Percentiles rank a stretch among this genome's conserved stretches.
phyloP scores from a whole-genome alignment of 2,113 vertebrate species.

The Fulica atra region DNA sequence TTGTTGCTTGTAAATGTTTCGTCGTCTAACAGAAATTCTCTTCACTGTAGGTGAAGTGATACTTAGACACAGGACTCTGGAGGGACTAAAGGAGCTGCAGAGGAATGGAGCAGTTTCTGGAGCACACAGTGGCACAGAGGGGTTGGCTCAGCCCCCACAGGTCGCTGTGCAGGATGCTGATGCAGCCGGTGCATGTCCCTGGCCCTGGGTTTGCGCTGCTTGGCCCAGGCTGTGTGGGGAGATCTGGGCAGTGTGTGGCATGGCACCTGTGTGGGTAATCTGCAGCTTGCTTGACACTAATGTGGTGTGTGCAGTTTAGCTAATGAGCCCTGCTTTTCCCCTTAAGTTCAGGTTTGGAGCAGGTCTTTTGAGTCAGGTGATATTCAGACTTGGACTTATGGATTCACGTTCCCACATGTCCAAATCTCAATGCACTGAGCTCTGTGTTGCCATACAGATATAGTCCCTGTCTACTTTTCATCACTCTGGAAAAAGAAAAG shows the following conservation, averaged over 20 bases:
- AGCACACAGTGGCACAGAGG: rapidly evolving
- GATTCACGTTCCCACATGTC: not conserved
- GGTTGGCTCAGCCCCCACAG: not conserved
- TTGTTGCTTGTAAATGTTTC: constrained; percentile 39
- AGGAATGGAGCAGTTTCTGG: not conserved
- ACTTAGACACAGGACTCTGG: not conserved
- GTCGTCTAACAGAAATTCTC: not conserved
- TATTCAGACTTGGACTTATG: not conserved
- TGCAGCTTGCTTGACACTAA: not conserved
- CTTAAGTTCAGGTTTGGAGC: not conserved
- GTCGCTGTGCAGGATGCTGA: not conserved
- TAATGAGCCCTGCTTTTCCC: not conserved
- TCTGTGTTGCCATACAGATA: not conserved
- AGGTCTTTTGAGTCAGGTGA: not conserved
- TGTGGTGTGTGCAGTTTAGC: not conserved
- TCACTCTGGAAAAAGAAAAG: not conserved
- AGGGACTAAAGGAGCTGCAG: not conserved
- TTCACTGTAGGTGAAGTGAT: not conserved
- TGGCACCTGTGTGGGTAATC: rapidly evolving
- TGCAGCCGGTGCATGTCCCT: rapidly evolving
- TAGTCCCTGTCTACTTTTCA: not conserved
- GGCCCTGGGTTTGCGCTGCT: not conserved
- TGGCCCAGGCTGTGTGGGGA: not conserved
- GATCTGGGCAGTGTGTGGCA: rapidly evolving
- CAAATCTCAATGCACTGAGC: not conserved